phyloP scores from a whole-genome alignment of 1,140 invertebrate species.

The Tyrophagus putrescentiae region DNA sequence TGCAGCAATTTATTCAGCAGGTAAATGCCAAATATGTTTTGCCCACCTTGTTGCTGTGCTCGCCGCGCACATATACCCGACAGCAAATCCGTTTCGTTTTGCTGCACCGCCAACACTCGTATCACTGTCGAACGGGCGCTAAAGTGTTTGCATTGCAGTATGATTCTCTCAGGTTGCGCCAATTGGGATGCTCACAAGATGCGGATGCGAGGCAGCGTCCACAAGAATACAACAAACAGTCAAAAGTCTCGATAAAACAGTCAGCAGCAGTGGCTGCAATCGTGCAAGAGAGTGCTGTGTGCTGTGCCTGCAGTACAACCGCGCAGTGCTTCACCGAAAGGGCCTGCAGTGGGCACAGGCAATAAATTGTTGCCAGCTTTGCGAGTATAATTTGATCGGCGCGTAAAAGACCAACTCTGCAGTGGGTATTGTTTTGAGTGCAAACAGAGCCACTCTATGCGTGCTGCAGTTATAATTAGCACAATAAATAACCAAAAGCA shows the following conservation, averaged over 20 bases:
- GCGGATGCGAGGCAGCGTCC: not conserved
- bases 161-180: no score
- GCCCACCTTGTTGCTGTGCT: not conserved
- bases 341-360: not conserved
- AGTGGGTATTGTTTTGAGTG: not conserved
- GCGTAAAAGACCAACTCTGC: no score
- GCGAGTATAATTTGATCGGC: not conserved
- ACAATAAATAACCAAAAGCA: constrained; percentile 3
- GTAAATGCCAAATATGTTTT: not conserved
- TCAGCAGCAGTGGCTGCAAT: no score
- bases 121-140: not conserved
- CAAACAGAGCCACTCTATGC: not conserved
- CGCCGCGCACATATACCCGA: constrained; percentile 7
- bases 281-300: no score
- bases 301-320: no score
- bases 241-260: not conserved
- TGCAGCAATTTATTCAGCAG: not conserved
- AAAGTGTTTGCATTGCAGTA: constrained; percentile 4
- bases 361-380: not conserved
- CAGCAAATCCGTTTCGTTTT: constrained; percentile 7
- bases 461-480: constrained; percentile 12
- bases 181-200: not conserved
- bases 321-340: not conserved
- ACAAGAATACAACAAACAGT: not conserved
- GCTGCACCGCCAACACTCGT: not conserved